Base-by-base conservation (phyloP, 2,888 invertebrate genomes). In the Platycheirus rosarum region DNA sequence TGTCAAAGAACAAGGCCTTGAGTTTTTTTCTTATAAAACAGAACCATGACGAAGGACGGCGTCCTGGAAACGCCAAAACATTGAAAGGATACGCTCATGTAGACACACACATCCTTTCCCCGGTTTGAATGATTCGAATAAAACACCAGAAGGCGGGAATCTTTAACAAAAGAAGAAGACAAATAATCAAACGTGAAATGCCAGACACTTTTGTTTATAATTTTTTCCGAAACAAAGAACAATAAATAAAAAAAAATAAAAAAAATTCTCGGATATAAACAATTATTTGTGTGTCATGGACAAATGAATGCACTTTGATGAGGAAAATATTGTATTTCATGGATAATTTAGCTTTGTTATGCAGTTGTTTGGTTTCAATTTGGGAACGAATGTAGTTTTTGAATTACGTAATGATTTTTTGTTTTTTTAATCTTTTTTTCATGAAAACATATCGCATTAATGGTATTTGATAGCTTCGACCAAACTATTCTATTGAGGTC, bases 271-370 rank as follows among this genome's bases (percentile, higher is more conserved):
- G 2, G 13, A 48, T 48, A 26, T 20, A 23, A 44, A 20, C 9
- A 51, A 51, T 32, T 32, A 51, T 32, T 32, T 51, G 16, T 26
- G 49, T 51, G 51, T 51, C 51, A 51, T 32, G 51, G 51, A 32
- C 51, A 29, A 51, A 51, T 32, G 51, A 51, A 51, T 51, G 51
- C 51, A 51, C 29, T 51, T 51, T 51, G 29, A 51, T 51, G 51
- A 32, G 32, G 29, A 11, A 51, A 32, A 51, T 51, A 51, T 51
- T 32, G 16, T 51, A 32, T 51, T 51, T 51, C 51, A 51, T 51
- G 32, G 51, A 51, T 51, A 51, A 51, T 51, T 51, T 29, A 16
- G 51, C 16, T 11, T 16, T 29, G 29, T 11, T 32, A 6, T 29
- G 29, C 32, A 51, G 29, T 51, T 32, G 29, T 51, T 11, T 29